Evolutionary conservation across 1,140 invertebrate genomes (phyloP).

Genomic region (Cotesia glomerata): DNA sequence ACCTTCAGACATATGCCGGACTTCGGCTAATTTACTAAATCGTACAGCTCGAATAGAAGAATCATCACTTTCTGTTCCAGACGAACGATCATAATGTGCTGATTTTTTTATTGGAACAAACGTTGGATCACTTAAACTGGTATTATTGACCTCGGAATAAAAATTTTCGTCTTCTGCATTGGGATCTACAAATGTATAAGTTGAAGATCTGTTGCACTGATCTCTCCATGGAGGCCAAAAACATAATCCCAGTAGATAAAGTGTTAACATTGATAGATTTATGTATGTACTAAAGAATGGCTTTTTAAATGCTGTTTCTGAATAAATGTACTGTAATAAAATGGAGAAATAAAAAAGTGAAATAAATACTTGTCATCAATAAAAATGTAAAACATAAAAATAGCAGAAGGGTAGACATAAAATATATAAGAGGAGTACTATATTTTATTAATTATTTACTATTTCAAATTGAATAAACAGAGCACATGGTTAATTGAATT

Average conservation of each 20-base stretch:
- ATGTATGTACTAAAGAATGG: constrained; percentile 90
- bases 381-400: neutral
- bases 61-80: constrained; percentile 85
- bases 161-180: constrained; percentile 74
- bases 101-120: constrained; percentile 84
- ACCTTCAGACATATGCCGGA: constrained; percentile 78
- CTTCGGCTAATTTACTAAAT: constrained; percentile 87
- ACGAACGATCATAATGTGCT: constrained; percentile 70
- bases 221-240: constrained; percentile 84
- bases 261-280: constrained; percentile 86
- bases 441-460: too few relatives aligned
- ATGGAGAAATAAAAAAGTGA: constrained; percentile 25
- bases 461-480: too few relatives aligned
- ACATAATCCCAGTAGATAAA: constrained; percentile 83
- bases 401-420: too few relatives aligned
- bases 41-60: constrained; percentile 76
- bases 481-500: too few relatives aligned
- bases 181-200: constrained; percentile 71
- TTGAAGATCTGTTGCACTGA: constrained; percentile 72
- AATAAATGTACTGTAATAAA: constrained; percentile 79
- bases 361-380: neutral
- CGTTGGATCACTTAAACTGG: constrained; percentile 77
- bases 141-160: constrained; percentile 65
- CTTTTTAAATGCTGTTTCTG: constrained; percentile 79
- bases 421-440: too few relatives aligned